phyloP scores from a whole-genome alignment of 2,888 invertebrate species.

The Thereva nobilitata region DNA sequence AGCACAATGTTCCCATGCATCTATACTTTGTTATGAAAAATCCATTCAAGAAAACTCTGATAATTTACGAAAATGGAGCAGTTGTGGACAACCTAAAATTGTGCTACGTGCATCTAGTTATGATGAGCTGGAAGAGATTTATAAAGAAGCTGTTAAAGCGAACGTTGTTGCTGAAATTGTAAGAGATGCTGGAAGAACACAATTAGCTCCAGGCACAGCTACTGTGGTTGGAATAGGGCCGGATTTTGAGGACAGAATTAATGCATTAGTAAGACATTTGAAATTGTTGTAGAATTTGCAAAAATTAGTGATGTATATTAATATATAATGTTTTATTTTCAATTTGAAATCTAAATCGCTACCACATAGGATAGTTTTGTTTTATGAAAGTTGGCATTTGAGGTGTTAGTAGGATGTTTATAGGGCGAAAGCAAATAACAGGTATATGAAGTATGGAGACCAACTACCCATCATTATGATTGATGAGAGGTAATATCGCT shows the following conservation, averaged over 20 bases:
- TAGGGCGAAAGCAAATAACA: too few relatives aligned
- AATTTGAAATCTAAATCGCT: too few relatives aligned
- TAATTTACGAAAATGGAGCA: constrained; percentile 66
- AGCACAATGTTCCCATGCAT: constrained; percentile 80
- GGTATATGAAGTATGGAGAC: too few relatives aligned
- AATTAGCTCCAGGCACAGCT: constrained; percentile 68
- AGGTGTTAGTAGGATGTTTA: too few relatives aligned
- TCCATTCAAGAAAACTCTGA: constrained; percentile 57
- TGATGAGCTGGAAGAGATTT: constrained; percentile 60
- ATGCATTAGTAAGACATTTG: constrained; percentile 67
- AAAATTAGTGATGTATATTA: too few relatives aligned
- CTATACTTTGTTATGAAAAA: constrained; percentile 69
- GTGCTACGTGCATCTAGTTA: constrained; percentile 66
- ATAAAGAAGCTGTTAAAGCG: constrained; percentile 59
- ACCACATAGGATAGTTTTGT: too few relatives aligned
- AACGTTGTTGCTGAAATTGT: constrained; percentile 64
- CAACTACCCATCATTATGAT: too few relatives aligned
- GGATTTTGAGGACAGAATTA: constrained; percentile 62
- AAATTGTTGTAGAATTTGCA: constrained; percentile 62
- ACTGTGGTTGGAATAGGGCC: constrained; percentile 80
- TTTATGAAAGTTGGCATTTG: too few relatives aligned
- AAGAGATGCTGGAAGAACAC: constrained; percentile 75
- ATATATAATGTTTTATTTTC: too few relatives aligned
- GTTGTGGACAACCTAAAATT: constrained; percentile 74
- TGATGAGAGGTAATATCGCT: too few relatives aligned